A percentile compares a stretch with the other conserved stretches of the same genome.
phyloP scores from a whole-genome alignment of 2,797 vertebrate genomes.

The Chromis chromis region DNA sequence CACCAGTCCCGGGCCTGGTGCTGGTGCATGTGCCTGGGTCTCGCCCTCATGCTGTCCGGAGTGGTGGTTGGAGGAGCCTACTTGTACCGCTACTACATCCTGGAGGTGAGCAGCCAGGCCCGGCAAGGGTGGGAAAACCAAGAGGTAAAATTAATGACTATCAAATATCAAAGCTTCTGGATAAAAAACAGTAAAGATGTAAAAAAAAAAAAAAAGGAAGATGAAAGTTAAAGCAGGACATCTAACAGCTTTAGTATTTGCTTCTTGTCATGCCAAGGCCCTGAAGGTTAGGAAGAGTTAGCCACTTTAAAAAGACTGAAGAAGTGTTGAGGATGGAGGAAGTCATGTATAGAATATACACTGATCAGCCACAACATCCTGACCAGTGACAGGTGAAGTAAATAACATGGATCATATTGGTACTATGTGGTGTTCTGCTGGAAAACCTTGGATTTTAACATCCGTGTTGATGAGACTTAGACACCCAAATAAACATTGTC shows the following conservation, averaged over 20 bases:
- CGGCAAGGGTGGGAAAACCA: neutral
- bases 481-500: no score
- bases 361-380: no score
- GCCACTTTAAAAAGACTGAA: neutral
- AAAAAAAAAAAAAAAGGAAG: neutral
- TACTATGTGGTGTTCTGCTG: no score
- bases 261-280: neutral
- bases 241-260: neutral
- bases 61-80: conserved; percentile 94
- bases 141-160: conserved; percentile 11
- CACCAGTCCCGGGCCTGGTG: conserved; percentile 92
- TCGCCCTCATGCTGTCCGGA: conserved; percentile 94
- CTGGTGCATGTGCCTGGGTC: conserved; percentile 96
- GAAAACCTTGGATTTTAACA: no score
- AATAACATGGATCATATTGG: no score
- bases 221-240: neutral
- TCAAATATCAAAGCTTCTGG: neutral
- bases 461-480: no score
- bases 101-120: conserved; percentile 84
- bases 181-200: neutral
- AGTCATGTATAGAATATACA: no score
- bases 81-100: conserved; percentile 90
- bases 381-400: no score
- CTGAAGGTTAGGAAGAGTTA: no score
- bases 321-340: neutral